phyloP scores from a whole-genome alignment of 2,888 invertebrate genomes.

The Cinara cedri region DNA sequence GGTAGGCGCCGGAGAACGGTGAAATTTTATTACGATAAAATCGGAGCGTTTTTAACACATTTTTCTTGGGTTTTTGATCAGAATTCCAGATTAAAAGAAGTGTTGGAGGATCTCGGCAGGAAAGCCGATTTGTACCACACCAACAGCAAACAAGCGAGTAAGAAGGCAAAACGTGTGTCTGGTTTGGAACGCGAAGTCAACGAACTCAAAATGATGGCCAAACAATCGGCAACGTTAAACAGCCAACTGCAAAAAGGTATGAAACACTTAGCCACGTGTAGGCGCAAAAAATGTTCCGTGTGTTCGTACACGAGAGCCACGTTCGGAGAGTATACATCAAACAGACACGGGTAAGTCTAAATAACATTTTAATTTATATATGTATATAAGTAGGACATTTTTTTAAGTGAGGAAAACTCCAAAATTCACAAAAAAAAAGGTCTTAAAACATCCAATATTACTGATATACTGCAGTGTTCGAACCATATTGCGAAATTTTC shows the following conservation, averaged over 20 bases:
- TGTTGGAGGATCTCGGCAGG: constrained; percentile 64
- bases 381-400: too few species aligned
- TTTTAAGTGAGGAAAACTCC: too few species aligned
- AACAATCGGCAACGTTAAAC: constrained; percentile 65
- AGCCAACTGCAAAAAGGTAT: constrained; percentile 67
- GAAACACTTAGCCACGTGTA: constrained; percentile 66
- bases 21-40: not conserved
- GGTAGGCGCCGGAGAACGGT: constrained; percentile 62
- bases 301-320: constrained; percentile 69
- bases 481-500: too few species aligned
- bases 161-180: constrained; percentile 62
- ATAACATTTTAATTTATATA: not conserved
- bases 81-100: constrained; percentile 69
- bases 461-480: too few species aligned
- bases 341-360: constrained; percentile 63
- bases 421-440: too few species aligned
- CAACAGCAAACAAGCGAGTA: constrained; percentile 42
- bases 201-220: constrained; percentile 66
- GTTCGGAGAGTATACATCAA: constrained; percentile 66
- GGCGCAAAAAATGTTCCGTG: constrained; percentile 68
- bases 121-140: constrained; percentile 59
- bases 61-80: constrained; percentile 60
- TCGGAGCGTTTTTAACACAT: not conserved
- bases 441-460: too few species aligned
- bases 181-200: constrained; percentile 64